Evolutionary conservation across 2,888 invertebrate genomes (phyloP).

Genomic region (Calameuta filiformis): DNA sequence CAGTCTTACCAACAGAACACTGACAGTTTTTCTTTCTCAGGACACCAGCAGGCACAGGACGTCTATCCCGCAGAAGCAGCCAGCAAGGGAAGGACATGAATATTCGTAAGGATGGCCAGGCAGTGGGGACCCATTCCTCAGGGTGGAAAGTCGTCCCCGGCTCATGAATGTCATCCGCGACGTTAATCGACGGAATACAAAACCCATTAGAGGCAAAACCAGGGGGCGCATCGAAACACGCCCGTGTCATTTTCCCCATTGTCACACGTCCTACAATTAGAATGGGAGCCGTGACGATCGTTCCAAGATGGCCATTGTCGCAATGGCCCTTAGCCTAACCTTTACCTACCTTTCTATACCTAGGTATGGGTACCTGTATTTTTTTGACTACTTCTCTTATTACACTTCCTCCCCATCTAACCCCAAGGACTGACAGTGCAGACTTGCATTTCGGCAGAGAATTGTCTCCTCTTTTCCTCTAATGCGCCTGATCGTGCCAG

Average conservation of each 20-base stretch:
- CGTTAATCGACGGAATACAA: slow-evolving; percentile 52
- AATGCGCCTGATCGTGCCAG: not conserved
- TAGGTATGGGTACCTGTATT: not conserved
- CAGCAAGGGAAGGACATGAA: slow-evolving; percentile 22
- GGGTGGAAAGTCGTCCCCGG: not conserved
- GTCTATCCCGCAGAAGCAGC: not conserved
- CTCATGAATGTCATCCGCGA: slow-evolving; percentile 50
- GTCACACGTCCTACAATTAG: not conserved
- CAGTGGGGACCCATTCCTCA: not conserved
- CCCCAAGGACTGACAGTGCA: not conserved
- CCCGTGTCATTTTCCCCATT: slow-evolving; percentile 48
- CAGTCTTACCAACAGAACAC: not conserved
- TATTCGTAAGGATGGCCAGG: slow-evolving; percentile 24
- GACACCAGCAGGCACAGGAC: not conserved
- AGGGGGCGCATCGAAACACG: slow-evolving; percentile 33
- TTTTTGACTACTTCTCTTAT: not conserved
- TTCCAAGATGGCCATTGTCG: not conserved
- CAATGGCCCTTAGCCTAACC: not conserved
- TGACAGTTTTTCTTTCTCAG: slow-evolving; percentile 17
- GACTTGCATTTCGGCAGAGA: not conserved
- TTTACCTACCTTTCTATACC: not conserved
- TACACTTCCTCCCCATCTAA: not conserved
- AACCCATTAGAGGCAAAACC: slow-evolving; percentile 45
- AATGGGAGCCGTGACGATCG: not conserved
- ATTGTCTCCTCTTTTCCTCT: not conserved